Percentiles rank a stretch among this genome's conserved stretches.
These are phyloP conservation scores for Sinohyriopsis cumingii DNA, from an alignment of 2,888 invertebrate species.

Conservation along the genomic window DNA sequence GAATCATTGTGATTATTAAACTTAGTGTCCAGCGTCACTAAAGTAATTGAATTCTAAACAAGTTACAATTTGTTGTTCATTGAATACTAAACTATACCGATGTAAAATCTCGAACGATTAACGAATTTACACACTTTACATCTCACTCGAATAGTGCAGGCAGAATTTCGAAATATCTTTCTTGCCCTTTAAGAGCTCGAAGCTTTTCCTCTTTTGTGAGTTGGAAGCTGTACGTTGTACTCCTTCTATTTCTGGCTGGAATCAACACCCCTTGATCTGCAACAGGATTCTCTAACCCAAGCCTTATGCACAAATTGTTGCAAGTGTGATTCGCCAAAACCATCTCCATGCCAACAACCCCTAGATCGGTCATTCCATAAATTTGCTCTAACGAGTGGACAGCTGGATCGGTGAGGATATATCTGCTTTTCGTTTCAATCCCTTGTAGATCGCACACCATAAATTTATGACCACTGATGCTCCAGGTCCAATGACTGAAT, in stretches of 20 bases:
- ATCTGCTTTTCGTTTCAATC: constrained; percentile 26
- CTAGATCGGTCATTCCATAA: constrained; percentile 38
- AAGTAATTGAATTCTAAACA: too few species aligned
- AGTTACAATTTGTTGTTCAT: too few species aligned
- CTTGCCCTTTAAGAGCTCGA: constrained; percentile 4
- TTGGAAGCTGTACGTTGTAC: constrained; percentile 31
- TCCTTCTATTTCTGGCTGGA: constrained; percentile 12
- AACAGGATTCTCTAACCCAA: constrained; percentile 31
- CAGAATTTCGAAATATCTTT: too few species aligned
- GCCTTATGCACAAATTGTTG: constrained; percentile 30
- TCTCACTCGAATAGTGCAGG: too few species aligned
- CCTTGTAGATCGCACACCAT: constrained; percentile 41
- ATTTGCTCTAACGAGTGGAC: constrained; percentile 34
- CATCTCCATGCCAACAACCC: constrained; percentile 36
- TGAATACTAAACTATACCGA: too few species aligned
- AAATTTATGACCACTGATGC: constrained; percentile 28
- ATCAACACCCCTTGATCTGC: constrained; percentile 7
- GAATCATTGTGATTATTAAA: too few species aligned
- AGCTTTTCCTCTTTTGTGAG: constrained; percentile 25
- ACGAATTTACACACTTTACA: too few species aligned
- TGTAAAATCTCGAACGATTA: too few species aligned
- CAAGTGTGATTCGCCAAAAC: constrained; percentile 36
- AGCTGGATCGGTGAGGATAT: constrained; percentile 35
- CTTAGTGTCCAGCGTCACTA: too few species aligned
- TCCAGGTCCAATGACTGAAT: constrained; percentile 43